phyloP scores from a whole-genome alignment of 92 coral and sea anemone species.

The Nematostella vectensis region DNA sequence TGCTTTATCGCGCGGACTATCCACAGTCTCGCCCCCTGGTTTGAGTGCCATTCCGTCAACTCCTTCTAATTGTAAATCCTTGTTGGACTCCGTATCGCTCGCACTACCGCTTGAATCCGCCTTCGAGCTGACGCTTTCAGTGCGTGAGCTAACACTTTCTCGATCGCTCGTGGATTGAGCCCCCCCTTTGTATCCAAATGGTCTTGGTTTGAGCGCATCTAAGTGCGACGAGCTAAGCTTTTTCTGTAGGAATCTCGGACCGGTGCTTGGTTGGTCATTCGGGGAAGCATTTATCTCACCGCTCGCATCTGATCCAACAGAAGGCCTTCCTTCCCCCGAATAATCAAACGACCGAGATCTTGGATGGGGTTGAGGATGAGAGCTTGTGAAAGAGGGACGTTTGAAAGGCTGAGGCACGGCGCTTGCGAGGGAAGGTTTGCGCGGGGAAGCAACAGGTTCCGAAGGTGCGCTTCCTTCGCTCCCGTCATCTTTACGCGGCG shows the following conservation, averaged over 20 bases:
- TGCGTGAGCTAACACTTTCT: slow-evolving; percentile 2
- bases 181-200: slow-evolving; percentile 13
- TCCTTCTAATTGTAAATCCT: slow-evolving; percentile 9
- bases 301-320: slow-evolving; percentile 25
- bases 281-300: slow-evolving; percentile 5
- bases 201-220: slow-evolving; percentile 29
- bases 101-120: slow-evolving; percentile 27
- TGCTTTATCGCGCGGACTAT: background rate
- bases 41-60: background rate
- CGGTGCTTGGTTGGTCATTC: background rate
- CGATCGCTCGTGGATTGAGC: slow-evolving; percentile 3
- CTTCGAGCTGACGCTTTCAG: slow-evolving; percentile 5
- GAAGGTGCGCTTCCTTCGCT: slow-evolving; percentile 1
- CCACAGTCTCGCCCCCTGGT: background rate
- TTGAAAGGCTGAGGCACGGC: slow-evolving; percentile 24
- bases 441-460: slow-evolving; percentile 7
- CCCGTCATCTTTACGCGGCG: background rate
- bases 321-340: slow-evolving; percentile 10
- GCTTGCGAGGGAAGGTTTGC: slow-evolving; percentile 13
- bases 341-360: slow-evolving; percentile 18
- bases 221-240: slow-evolving; percentile 25
- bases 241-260: slow-evolving; percentile 12
- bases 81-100: slow-evolving; percentile 13
- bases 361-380: slow-evolving; percentile 6
- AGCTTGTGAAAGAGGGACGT: slow-evolving; percentile 8